Base-by-base conservation (phyloP, 2,797 vertebrate species). In the Dryobates pubescens region DNA sequence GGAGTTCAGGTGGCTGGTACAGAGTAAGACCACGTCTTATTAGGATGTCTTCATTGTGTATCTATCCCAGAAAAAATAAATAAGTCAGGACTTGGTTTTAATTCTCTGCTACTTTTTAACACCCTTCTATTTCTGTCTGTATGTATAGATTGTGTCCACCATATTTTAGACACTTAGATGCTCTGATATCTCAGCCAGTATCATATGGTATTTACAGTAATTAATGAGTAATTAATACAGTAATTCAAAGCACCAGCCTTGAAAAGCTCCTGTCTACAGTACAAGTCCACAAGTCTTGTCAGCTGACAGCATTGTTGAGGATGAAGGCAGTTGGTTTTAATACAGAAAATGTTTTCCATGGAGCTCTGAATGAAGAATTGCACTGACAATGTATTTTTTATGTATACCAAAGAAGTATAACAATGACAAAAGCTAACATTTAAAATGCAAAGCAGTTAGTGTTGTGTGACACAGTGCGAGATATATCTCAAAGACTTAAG, bases 371-470 rank as follows among this genome's bases (percentile, higher is more conserved):
- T 0, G 4, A 93, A 79, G 57, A 86, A 63, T 13, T 67, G 9
- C 9, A 59, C 73, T 51, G 54, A 94, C 77, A 92, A 81, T 56
- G 38, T 73, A 34, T 86, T 89, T 81, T 86, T 93, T n/a, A 54
- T 75, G 13, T 65, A n/a, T 26, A 85, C 34, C 43, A 47, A 84
- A 72, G 23, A 15, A 58, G 36, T 29, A 38, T 27, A 71, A 74
- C 57, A 91, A 73, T 69, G 86, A 92, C 71, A 96, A 67, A 94
- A 94, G 92, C 43, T 70, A 77, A 63, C 78, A 93, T 96, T 96
- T 97, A 87, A 96, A 97, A 97, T 97, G 96, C 95, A 97, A 96
- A 97, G 71, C 62, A 86, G 94, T 75, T 68, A 84, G 74, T 8
- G 30, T 63, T 93, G 88, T 83, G 88, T 96, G 94, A 94, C 94